A percentile compares a stretch with the other conserved stretches of the same genome.
phyloP scores from a whole-genome alignment of 2,797 vertebrate genomes.

The Fratercula arctica region DNA sequence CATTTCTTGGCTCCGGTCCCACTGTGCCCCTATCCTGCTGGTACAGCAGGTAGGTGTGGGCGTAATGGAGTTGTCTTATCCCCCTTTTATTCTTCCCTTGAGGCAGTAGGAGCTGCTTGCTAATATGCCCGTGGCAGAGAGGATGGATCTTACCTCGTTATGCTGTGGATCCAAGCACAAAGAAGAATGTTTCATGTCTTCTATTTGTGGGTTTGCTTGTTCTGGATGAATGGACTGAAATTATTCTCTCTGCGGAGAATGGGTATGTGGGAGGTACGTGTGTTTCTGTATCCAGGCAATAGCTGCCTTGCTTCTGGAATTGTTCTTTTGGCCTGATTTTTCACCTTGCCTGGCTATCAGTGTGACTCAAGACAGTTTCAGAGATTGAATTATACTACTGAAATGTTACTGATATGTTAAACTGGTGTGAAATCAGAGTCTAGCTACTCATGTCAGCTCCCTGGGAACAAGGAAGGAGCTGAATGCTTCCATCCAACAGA shows the following conservation, averaged over 20 bases:
- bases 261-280: neutral
- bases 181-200: neutral
- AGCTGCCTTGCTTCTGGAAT: neutral
- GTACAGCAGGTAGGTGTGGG: neutral
- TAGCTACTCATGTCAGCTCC: neutral
- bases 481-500: neutral
- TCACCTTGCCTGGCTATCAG: neutral
- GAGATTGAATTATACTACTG: neutral
- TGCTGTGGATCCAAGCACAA: neutral
- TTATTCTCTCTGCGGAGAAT: neutral
- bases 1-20: neutral
- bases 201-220: neutral
- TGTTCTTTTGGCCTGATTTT: constrained; percentile 13
- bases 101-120: neutral
- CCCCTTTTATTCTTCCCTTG: neutral
- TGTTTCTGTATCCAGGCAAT: neutral
- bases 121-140: neutral
- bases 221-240: neutral
- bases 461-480: neutral
- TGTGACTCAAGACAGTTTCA: neutral
- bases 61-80: neutral
- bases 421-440: neutral
- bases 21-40: neutral
- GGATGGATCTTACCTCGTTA: neutral
- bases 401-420: neutral